Evolutionary conservation across 2,113 vertebrate species (phyloP).

Genomic region (Riparia riparia): DNA sequence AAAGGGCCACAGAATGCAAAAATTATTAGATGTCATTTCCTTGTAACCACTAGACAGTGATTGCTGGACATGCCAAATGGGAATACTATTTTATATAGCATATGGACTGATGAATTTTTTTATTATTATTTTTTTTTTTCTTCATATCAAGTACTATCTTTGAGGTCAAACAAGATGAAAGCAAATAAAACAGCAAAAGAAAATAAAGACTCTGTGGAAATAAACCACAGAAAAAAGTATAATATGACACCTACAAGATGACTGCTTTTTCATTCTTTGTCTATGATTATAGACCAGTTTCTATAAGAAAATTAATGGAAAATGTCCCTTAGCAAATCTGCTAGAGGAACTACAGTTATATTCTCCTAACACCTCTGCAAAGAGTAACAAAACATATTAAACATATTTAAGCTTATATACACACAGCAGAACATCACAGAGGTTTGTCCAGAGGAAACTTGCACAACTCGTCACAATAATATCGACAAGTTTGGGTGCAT

Average conservation of each 20-base stretch:
- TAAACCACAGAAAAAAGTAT: constrained; percentile 29
- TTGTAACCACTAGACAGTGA: neutral
- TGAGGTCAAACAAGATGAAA: constrained; percentile 20
- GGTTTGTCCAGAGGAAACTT: neutral
- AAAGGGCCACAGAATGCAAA: neutral
- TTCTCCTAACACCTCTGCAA: neutral
- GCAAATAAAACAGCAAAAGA: neutral
- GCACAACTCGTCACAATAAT: neutral
- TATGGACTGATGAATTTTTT: neutral
- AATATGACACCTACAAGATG: constrained; percentile 66
- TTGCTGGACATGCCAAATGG: constrained; percentile 31
- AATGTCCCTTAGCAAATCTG: constrained; percentile 41
- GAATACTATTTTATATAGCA: constrained; percentile 4
- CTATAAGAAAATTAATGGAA: constrained; percentile 46
- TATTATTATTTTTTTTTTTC: neutral
- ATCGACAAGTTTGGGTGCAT: neutral
- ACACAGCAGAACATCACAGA: neutral
- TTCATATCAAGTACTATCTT: neutral
- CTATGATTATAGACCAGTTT: constrained; percentile 26
- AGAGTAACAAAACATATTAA: neutral
- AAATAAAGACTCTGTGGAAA: neutral
- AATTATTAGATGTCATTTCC: constrained; percentile 1
- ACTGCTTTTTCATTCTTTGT: constrained; percentile 64
- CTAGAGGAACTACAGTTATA: neutral
- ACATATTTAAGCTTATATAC: neutral